These are phyloP conservation scores for Macropus fuliginosus DNA, from an alignment of 2,797 vertebrate genomes.

Conservation along the genomic window DNA sequence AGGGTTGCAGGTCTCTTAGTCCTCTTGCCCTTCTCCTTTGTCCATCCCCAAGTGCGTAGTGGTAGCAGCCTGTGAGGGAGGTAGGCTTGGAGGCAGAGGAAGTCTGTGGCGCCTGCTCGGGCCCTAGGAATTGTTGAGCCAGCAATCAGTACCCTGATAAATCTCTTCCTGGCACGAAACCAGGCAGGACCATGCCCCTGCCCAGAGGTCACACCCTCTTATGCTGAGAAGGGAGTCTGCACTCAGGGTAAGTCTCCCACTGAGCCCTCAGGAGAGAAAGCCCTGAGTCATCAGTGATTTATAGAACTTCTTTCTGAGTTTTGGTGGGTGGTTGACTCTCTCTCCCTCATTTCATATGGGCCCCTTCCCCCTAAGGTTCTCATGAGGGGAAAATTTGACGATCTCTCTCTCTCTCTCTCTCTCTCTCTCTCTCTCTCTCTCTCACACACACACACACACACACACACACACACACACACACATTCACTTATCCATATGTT, in stretches of 20 bases:
- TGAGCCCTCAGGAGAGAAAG: background rate
- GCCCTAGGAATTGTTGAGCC: background rate
- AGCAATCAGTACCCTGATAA: background rate
- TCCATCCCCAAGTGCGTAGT: background rate
- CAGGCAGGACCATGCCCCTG: background rate
- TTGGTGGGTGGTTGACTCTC: background rate
- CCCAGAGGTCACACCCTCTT: background rate
- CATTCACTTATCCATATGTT: background rate
- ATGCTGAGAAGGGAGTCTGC: background rate
- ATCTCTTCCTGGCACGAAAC: background rate
- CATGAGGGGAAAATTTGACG: background rate
- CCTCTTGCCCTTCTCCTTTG: background rate
- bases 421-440: too few species aligned
- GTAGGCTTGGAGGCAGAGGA: background rate
- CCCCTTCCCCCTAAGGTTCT: background rate
- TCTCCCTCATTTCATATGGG: background rate
- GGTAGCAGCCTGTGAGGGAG: background rate
- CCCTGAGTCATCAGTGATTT: background rate
- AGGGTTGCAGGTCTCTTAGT: background rate
- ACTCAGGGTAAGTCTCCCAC: background rate
- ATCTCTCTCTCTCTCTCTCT: background rate
- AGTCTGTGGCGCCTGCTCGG: background rate
- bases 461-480: background rate
- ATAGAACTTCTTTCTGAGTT: background rate
- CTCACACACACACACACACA: background rate